Evolutionary conservation across 2,113 vertebrate species (phyloP).

Genomic region (Brienomyrus brachyistius): DNA sequence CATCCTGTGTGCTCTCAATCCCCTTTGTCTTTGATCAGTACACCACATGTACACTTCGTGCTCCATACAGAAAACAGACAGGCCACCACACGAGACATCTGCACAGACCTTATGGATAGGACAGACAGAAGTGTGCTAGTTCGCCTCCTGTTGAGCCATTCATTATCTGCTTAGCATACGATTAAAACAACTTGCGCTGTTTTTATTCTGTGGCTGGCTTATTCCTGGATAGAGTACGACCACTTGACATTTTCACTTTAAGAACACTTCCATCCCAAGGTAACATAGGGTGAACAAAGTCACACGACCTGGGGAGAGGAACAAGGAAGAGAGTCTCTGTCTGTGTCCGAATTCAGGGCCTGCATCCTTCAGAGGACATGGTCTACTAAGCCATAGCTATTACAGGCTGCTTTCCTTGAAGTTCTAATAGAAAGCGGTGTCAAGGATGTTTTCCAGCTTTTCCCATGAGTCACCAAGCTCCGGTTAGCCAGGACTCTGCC

Average conservation of each 20-base stretch:
- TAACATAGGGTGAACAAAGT: not conserved
- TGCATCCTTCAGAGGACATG: too few species aligned
- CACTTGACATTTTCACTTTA: not conserved
- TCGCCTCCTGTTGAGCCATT: not conserved
- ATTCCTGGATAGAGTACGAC: not conserved
- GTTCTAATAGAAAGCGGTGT: too few species aligned
- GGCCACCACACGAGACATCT: not conserved
- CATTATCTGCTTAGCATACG: not conserved
- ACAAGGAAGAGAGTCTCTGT: not conserved
- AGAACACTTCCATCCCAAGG: not conserved
- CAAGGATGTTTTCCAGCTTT: too few species aligned
- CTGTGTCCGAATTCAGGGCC: too few species aligned
- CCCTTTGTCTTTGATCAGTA: too few species aligned
- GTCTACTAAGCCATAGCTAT: too few species aligned
- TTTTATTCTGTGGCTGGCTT: not conserved
- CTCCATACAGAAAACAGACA: not conserved
- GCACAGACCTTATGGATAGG: not conserved
- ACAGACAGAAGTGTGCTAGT: not conserved
- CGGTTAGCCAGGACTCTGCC: not conserved
- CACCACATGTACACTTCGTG: not conserved
- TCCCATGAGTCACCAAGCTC: not conserved
- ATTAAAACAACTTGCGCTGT: not conserved
- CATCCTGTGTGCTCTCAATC: not conserved
- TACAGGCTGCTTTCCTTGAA: too few species aligned
- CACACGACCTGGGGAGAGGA: not conserved